Percentiles rank a stretch among this genome's conserved stretches.
Evolutionary conservation across 2,113 vertebrate genomes (phyloP).

Genomic region (Scomber colias): DNA sequence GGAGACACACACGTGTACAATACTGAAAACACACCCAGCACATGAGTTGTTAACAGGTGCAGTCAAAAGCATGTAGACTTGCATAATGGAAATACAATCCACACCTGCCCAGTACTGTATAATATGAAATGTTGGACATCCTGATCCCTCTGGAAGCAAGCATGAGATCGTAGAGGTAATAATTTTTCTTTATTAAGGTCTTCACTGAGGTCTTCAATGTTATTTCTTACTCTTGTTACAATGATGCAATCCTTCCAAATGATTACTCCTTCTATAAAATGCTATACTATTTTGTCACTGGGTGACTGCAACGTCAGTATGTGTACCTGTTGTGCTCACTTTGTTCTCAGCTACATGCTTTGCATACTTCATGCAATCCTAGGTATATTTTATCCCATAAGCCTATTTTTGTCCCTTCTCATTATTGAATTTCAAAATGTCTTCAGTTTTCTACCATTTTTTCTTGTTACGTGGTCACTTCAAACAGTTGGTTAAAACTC

Average conservation of each 20-base stretch:
- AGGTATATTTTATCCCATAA: too few species aligned
- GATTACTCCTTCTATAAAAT: constrained; percentile 4
- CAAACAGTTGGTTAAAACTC: too few species aligned
- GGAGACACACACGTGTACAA: neutral
- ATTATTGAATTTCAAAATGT: constrained; percentile 13
- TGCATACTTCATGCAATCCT: too few species aligned
- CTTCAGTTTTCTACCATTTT: neutral
- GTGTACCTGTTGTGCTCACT: neutral
- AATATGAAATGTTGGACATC: neutral
- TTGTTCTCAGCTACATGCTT: neutral
- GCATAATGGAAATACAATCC: constrained; percentile 2
- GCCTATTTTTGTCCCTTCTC: neutral
- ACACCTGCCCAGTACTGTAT: neutral
- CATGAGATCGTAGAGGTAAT: neutral
- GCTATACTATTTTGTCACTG: neutral
- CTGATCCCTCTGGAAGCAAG: neutral
- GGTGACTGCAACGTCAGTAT: constrained; percentile 5
- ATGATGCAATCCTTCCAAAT: constrained; percentile 33
- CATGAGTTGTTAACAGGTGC: neutral
- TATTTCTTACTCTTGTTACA: neutral
- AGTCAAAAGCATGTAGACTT: constrained; percentile 12
- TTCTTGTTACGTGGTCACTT: neutral
- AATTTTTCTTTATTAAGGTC: neutral
- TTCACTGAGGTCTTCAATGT: neutral
- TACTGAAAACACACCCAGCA: neutral